Percentiles rank a stretch among this genome's conserved stretches.
Conservation (phyloP, 1,140 invertebrate genomes). For the Mylabris phalerata region DNA sequence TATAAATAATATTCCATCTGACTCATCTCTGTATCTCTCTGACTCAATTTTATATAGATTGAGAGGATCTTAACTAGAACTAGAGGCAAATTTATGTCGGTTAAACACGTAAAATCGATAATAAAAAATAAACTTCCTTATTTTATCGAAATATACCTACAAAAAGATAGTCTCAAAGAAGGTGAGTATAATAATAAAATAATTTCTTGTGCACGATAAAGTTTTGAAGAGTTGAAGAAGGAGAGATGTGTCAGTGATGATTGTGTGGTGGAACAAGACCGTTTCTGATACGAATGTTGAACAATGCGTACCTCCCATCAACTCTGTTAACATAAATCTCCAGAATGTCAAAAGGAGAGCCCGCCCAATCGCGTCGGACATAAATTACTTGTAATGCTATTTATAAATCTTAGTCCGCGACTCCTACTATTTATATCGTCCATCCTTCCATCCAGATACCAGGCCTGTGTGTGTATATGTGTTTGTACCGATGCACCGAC, state of each 20-base stretch:
- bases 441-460: slow-evolving; percentile 20
- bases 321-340: slow-evolving; percentile 39
- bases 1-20: slow-evolving; percentile 30
- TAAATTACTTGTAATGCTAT: slow-evolving; percentile 41
- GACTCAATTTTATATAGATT: background rate
- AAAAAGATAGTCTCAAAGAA: too few species aligned
- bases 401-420: slow-evolving; percentile 37
- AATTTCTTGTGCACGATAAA: too few species aligned
- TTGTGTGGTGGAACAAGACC: too few species aligned
- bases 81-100: too few species aligned
- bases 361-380: slow-evolving; percentile 39
- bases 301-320: slow-evolving; percentile 39
- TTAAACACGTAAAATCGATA: too few species aligned
- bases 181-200: too few species aligned
- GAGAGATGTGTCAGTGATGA: background rate
- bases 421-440: slow-evolving; percentile 33
- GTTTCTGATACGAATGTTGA: slow-evolving; percentile 23
- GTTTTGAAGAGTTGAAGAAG: slow-evolving; percentile 1
- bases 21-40: background rate
- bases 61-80: too few species aligned
- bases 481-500: slow-evolving; percentile 18
- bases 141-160: too few species aligned
- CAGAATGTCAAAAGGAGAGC: slow-evolving; percentile 37
- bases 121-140: too few species aligned
- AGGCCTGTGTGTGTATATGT: slow-evolving; percentile 14